Evolutionary conservation across 2,113 vertebrate species (phyloP).

Genomic region (Equus quagga): DNA sequence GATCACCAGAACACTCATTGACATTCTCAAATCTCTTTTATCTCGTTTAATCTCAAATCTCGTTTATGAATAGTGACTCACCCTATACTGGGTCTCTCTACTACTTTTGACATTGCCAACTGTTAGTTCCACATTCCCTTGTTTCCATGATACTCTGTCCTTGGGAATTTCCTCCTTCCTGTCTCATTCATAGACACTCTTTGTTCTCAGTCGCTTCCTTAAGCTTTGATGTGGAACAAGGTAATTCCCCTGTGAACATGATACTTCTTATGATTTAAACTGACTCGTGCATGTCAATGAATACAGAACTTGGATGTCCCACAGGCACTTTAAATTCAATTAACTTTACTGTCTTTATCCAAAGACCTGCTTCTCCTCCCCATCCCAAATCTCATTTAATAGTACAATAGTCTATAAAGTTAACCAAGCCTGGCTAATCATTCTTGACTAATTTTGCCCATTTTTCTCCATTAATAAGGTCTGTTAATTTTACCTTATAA

Average conservation of each 20-base stretch:
- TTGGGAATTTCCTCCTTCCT: neutral
- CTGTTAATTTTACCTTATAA: neutral
- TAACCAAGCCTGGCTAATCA: neutral
- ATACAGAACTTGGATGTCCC: neutral
- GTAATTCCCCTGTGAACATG: neutral
- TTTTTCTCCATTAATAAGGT: neutral
- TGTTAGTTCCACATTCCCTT: neutral
- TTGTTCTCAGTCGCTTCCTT: neutral
- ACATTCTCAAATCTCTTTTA: neutral
- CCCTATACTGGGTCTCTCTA: neutral
- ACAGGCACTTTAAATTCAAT: neutral
- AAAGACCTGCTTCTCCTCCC: neutral
- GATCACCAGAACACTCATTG: neutral
- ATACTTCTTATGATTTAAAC: neutral
- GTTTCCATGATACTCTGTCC: neutral
- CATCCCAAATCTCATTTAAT: neutral
- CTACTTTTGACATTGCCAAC: neutral
- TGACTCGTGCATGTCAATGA: neutral
- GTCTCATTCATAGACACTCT: neutral
- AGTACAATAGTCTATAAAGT: neutral
- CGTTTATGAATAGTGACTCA: too few species aligned
- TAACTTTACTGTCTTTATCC: neutral
- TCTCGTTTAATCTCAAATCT: neutral
- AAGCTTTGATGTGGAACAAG: neutral
- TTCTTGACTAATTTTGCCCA: neutral